A percentile compares a stretch with the other conserved stretches of the same genome.
Conservation (phyloP, 2,113 vertebrate genomes). For the Tylochromis polylepis region DNA sequence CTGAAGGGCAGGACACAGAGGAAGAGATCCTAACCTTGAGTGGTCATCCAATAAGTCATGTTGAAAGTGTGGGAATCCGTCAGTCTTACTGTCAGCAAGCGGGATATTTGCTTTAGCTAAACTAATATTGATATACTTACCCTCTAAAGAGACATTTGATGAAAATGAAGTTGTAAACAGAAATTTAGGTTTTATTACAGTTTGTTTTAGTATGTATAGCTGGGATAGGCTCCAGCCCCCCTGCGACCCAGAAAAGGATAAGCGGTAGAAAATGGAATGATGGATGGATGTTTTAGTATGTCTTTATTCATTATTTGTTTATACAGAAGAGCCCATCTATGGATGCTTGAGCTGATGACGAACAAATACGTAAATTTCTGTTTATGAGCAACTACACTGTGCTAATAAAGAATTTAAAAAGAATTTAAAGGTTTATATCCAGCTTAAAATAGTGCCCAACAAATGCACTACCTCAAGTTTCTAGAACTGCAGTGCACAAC, state of each 20-base stretch:
- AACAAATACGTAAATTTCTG: not conserved
- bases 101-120: not conserved
- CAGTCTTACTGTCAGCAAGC: not conserved
- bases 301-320: not conserved
- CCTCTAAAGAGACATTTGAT: not conserved
- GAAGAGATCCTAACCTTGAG: slow-evolving; percentile 55
- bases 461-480: not conserved
- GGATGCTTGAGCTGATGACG: not conserved
- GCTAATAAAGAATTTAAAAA: not conserved
- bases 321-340: not conserved
- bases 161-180: not conserved
- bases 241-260: too few relatives aligned
- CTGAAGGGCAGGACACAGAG: slow-evolving; percentile 44
- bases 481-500: not conserved
- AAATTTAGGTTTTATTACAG: not conserved
- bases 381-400: not conserved
- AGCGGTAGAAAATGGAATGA: too few relatives aligned
- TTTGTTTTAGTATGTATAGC: not conserved
- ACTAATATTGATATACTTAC: not conserved
- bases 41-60: not conserved
- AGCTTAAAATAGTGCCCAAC: not conserved
- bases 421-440: not conserved
- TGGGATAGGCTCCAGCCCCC: too few relatives aligned
- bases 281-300: not conserved
- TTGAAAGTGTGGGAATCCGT: not conserved